Evolutionary conservation across 1,140 invertebrate genomes (phyloP).

Genomic region (Streblospio benedicti): DNA sequence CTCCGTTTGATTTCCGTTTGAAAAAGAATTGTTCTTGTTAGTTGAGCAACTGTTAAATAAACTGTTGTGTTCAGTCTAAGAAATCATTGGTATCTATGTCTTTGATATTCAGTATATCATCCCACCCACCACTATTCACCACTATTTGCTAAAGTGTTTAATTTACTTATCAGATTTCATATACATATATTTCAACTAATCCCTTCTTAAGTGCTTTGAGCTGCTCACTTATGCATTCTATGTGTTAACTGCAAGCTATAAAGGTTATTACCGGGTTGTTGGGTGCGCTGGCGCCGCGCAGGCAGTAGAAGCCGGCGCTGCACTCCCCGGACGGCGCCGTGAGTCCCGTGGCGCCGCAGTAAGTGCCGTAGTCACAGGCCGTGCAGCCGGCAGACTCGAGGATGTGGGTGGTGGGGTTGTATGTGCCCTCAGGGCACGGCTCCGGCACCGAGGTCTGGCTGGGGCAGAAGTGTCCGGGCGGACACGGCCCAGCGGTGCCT

Average conservation of each 20-base stretch:
- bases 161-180: too few relatives aligned
- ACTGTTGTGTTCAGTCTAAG: too few relatives aligned
- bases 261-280: constrained; percentile 33
- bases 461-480: constrained; percentile 33
- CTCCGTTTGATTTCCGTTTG: too few relatives aligned
- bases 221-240: too few relatives aligned
- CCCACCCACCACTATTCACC: too few relatives aligned
- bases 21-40: too few relatives aligned
- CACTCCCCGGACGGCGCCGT: constrained; percentile 35
- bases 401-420: constrained; percentile 32
- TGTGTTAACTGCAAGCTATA: constrained; percentile 16
- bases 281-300: constrained; percentile 30
- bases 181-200: too few relatives aligned
- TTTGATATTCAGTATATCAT: too few relatives aligned
- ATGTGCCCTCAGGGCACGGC: constrained; percentile 34
- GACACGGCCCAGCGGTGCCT: constrained; percentile 34
- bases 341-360: constrained; percentile 32
- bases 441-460: constrained; percentile 23
- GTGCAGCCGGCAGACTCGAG: constrained; percentile 25
- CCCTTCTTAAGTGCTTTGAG: too few relatives aligned
- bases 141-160: too few relatives aligned
- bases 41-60: too few relatives aligned
- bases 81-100: too few relatives aligned
- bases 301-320: constrained; percentile 37
- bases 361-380: constrained; percentile 37